Percentiles rank a stretch among this genome's conserved stretches.
These are phyloP conservation scores for Ammospiza caudacuta DNA, from an alignment of 2,113 vertebrate species.

Conservation along the genomic window DNA sequence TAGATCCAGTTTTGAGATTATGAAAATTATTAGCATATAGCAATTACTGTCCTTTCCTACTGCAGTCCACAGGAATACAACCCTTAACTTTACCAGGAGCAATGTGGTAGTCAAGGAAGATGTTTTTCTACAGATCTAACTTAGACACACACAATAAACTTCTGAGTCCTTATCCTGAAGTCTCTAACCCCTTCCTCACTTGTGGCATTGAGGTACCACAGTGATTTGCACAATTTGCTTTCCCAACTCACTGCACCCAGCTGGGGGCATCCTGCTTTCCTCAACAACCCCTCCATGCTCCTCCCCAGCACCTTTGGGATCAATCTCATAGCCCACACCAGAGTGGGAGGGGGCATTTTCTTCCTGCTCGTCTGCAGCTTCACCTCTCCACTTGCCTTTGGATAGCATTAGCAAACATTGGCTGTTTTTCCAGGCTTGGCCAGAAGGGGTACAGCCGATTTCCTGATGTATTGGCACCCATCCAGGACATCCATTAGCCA, in stretches of 20 bases:
- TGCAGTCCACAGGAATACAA: neutral
- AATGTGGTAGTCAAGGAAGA: neutral
- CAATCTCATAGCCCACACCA: rapidly evolving
- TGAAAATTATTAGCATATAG: neutral
- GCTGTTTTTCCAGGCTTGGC: neutral
- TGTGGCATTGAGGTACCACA: neutral
- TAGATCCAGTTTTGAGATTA: neutral
- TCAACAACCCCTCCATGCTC: neutral
- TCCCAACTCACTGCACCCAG: neutral
- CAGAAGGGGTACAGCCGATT: neutral
- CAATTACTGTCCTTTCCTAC: neutral
- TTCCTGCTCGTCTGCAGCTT: neutral
- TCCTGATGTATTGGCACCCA: constrained; percentile 21
- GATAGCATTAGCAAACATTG: neutral
- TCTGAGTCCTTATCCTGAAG: neutral
- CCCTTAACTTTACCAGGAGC: neutral
- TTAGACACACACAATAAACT: rapidly evolving
- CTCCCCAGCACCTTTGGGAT: neutral
- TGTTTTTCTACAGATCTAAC: neutral
- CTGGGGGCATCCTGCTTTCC: neutral
- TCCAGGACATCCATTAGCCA: constrained; percentile 57
- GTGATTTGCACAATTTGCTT: neutral
- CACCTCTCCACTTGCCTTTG: neutral
- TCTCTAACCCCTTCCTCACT: neutral
- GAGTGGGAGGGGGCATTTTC: neutral